Percentiles rank a stretch among this genome's conserved stretches.
Conservation (phyloP, 1,140 invertebrate species). For the Kradibia gibbosae region DNA sequence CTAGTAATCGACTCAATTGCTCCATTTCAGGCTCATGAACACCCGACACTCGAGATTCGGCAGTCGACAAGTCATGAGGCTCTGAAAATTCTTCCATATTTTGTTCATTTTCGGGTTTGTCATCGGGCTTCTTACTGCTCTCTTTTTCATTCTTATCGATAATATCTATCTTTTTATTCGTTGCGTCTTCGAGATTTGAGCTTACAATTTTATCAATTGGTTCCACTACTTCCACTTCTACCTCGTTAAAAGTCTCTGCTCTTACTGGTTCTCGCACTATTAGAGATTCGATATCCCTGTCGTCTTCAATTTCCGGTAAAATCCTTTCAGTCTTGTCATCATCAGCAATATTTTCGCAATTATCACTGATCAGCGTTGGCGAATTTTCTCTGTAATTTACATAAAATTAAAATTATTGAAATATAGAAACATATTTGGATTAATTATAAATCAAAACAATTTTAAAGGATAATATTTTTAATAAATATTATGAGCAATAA, state of each 20-base stretch:
- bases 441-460: too few relatives aligned
- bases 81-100: neutral
- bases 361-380: constrained; percentile 1
- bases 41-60: neutral
- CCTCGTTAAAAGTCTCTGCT: constrained; percentile 45
- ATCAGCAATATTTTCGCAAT: constrained; percentile 22
- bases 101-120: constrained; percentile 40
- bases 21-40: constrained; percentile 61
- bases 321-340: constrained; percentile 60
- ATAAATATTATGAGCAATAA: too few relatives aligned
- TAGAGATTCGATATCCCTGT: constrained; percentile 48
- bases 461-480: too few relatives aligned
- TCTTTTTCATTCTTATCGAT: neutral
- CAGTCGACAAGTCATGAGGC: constrained; percentile 20
- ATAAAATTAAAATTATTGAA: constrained; percentile 1
- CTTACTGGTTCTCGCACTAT: constrained; percentile 33
- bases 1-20: constrained; percentile 63
- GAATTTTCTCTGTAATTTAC: constrained; percentile 33
- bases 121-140: neutral
- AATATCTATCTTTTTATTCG: constrained; percentile 3
- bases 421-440: too few relatives aligned
- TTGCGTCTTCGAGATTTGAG: neutral
- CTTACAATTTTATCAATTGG: neutral
- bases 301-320: constrained; percentile 60
- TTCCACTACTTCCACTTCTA: neutral